Evolutionary conservation across 2,113 vertebrate species (phyloP), one percentile per base, ranked within the genome.

Genomic region (Melanerpes aurifrons): DNA sequence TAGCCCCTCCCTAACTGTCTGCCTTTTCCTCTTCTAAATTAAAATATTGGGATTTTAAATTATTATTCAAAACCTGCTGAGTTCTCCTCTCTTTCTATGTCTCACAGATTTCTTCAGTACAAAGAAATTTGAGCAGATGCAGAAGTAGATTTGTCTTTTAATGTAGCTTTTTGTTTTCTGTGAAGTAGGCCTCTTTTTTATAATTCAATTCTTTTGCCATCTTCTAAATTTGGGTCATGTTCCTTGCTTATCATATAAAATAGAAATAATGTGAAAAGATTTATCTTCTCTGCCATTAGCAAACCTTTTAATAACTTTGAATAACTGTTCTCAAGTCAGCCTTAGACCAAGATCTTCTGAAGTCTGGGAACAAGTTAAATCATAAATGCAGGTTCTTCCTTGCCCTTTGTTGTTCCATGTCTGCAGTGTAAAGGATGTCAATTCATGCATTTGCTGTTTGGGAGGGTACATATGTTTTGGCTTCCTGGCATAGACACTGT

Each of bases 231-330:
- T 91, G 85, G 77, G 79, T 94, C 85, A 74, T 15, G 32, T 83
- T 48, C 50, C 28, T 90, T 93, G 57, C 85, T 91, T 96, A 94
- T 87, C 66, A 80, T 75, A 85, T 91, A 71, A 91, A 93, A 88
- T 54, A 91, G 86, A 85, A 95, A 85, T 76, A 79, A 66, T 87
- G 57, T 91, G 92, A 87, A 68, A 96, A 91, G 61, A 82, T 92
- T 94, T 91, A 80, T 91, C 75, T 89, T 85, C 22, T 92, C 71
- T 93, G 24, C 67, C 35, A 40, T 93, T 93, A 69, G 89, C 58
- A 90, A 87, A 71, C 22, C 25, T 91, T 77, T 92, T 80, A 86
- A 81, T 91, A 88, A 83, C 69, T 82, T 89, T 77, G 29, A 89
- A 89, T 85, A 89, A 80, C 53, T 89, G 77, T 70, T 83, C 67